Conservation (phyloP, 2,888 invertebrate species). For the Drosophila quinaria region DNA sequence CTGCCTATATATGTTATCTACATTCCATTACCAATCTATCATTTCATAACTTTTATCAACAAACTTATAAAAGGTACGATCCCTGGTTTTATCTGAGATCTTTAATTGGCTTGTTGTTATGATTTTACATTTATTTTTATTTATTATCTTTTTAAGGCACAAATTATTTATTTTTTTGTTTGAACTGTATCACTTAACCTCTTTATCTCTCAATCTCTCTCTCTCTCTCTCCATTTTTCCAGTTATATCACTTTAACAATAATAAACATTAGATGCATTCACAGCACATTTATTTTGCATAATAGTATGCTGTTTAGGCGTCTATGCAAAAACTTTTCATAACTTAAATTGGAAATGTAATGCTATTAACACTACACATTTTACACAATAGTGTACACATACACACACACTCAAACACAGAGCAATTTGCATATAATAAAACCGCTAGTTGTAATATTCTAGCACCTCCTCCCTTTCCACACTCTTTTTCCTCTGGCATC, state of each 20-base stretch:
- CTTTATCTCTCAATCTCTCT: neutral
- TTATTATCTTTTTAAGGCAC: neutral
- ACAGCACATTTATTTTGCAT: conserved; percentile 50
- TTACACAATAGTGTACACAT: neutral
- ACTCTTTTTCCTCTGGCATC: neutral
- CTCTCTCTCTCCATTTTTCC: neutral
- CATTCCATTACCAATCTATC: too few relatives aligned
- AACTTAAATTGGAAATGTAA: conserved; percentile 68
- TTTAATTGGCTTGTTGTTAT: too few relatives aligned
- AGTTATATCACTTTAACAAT: conserved; percentile 3
- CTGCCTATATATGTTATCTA: too few relatives aligned
- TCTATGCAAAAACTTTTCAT: conserved; percentile 41
- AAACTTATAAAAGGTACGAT: too few relatives aligned
- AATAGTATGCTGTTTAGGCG: conserved; percentile 51
- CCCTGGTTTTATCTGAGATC: too few relatives aligned
- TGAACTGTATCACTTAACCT: too few relatives aligned
- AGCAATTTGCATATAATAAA: conserved; percentile 66
- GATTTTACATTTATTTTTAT: too few relatives aligned
- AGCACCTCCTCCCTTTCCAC: neutral
- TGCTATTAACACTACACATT: conserved; percentile 62
- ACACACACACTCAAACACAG: conserved; percentile 6
- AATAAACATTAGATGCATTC: conserved; percentile 19
- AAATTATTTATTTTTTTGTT: neutral
- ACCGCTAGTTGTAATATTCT: conserved; percentile 35
- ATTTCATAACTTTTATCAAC: too few relatives aligned